A percentile compares a stretch with the other conserved stretches of the same genome.
These are phyloP conservation scores for Capitulum mitella DNA, from an alignment of 2,888 invertebrate genomes.

Conservation along the genomic window DNA sequence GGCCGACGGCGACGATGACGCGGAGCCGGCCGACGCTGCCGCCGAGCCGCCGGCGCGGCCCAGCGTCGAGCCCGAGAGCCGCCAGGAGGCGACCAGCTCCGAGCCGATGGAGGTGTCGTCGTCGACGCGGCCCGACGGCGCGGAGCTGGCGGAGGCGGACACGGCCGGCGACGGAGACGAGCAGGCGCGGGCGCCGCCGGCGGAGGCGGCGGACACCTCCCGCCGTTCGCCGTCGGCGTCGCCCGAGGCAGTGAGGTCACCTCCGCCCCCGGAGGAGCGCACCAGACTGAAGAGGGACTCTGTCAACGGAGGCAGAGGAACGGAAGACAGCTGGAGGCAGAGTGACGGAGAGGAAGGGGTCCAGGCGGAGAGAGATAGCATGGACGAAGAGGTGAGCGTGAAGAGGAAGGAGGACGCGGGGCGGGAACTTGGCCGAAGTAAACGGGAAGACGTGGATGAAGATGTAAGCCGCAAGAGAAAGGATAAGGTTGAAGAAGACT, in stretches of 20 bases:
- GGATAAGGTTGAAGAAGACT: neutral
- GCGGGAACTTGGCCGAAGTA: too few relatives aligned
- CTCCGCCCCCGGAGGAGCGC: neutral
- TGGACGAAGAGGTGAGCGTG: neutral
- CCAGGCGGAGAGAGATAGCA: neutral
- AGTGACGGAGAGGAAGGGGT: neutral
- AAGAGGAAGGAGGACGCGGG: neutral
- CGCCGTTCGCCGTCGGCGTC: neutral
- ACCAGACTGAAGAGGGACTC: neutral
- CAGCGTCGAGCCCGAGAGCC: neutral
- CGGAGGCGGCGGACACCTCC: neutral
- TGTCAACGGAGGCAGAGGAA: neutral
- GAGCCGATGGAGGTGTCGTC: conserved; percentile 14
- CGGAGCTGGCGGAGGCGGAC: neutral
- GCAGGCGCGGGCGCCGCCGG: neutral
- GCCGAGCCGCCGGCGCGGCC: neutral
- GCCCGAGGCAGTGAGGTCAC: too few relatives aligned
- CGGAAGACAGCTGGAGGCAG: neutral
- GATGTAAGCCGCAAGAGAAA: neutral
- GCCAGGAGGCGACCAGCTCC: conserved; percentile 6
- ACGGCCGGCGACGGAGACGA: neutral
- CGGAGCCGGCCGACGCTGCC: neutral
- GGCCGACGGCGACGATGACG: neutral
- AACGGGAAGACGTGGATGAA: neutral
- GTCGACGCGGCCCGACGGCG: neutral